phyloP scores from a whole-genome alignment of 2,797 vertebrate species.

The Scolopax rusticola region DNA sequence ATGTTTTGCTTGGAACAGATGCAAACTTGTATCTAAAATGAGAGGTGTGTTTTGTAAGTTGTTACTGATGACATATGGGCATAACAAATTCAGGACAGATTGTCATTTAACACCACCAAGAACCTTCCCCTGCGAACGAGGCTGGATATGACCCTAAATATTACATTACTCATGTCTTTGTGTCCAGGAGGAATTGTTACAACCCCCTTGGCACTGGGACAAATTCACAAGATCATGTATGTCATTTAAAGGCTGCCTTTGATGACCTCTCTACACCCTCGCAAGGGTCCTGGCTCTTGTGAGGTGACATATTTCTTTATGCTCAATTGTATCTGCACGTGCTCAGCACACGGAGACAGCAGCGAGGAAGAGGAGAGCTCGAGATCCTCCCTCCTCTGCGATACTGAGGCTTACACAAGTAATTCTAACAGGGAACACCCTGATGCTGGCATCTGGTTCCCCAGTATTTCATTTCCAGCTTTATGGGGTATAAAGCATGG shows the following conservation, averaged over 20 bases:
- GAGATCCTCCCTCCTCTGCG: background rate
- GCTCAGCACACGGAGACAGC: background rate
- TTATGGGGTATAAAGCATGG: background rate
- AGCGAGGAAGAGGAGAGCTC: background rate
- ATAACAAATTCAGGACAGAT: slow-evolving; percentile 65
- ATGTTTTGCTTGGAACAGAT: slow-evolving; percentile 58
- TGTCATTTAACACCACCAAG: slow-evolving; percentile 50
- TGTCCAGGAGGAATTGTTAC: background rate
- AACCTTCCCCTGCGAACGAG: slow-evolving; percentile 24
- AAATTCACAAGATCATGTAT: background rate
- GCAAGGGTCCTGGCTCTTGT: background rate
- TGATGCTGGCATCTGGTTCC: background rate
- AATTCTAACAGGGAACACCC: background rate
- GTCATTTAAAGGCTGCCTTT: background rate
- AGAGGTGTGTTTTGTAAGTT: slow-evolving; percentile 64
- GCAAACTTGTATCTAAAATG: slow-evolving; percentile 60
- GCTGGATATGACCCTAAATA: background rate
- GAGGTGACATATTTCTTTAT: background rate
- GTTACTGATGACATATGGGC: slow-evolving; percentile 62
- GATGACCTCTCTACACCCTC: background rate
- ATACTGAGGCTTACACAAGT: background rate
- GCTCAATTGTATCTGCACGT: fast-evolving
- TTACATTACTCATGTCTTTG: background rate
- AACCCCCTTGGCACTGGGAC: background rate
- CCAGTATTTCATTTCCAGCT: background rate